Evolutionary conservation across 2,797 vertebrate genomes (phyloP).

Genomic region (Molossus molossus): DNA sequence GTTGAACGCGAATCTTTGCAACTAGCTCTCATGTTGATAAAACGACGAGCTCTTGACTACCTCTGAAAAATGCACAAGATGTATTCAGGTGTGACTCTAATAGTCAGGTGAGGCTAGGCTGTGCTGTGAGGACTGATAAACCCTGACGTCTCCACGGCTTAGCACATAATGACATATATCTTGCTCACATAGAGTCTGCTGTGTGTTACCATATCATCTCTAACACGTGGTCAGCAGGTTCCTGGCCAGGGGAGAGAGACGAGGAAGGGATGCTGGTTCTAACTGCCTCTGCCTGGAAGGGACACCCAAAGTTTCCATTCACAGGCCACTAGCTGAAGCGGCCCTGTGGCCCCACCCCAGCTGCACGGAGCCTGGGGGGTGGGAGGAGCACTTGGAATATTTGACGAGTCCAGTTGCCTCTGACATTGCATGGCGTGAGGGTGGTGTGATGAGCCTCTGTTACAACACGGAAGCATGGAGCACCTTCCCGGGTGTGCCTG

Average conservation of each 20-base stretch:
- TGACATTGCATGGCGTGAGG: neutral
- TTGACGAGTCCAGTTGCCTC: neutral
- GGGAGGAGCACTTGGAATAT: neutral
- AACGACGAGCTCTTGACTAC: neutral
- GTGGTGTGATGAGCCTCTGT: neutral
- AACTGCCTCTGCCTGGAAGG: neutral
- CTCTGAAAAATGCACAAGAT: neutral
- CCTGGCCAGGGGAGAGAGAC: neutral
- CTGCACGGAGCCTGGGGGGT: conserved; percentile 10
- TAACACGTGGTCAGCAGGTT: neutral
- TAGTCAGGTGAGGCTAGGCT: neutral
- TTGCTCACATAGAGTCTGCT: neutral
- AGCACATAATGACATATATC: neutral
- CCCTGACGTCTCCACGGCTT: neutral
- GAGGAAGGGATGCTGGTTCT: neutral
- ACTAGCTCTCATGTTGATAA: neutral
- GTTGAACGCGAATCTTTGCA: neutral
- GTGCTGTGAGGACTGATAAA: neutral
- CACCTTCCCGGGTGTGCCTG: neutral
- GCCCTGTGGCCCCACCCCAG: neutral
- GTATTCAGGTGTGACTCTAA: neutral
- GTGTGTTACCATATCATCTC: neutral
- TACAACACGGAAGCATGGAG: rapidly evolving
- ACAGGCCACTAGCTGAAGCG: too few species aligned
- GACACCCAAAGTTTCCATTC: neutral